Percentiles rank a stretch among this genome's conserved stretches.
Conservation (phyloP, 2,113 vertebrate species). For the Eulemur rufifrons region DNA sequence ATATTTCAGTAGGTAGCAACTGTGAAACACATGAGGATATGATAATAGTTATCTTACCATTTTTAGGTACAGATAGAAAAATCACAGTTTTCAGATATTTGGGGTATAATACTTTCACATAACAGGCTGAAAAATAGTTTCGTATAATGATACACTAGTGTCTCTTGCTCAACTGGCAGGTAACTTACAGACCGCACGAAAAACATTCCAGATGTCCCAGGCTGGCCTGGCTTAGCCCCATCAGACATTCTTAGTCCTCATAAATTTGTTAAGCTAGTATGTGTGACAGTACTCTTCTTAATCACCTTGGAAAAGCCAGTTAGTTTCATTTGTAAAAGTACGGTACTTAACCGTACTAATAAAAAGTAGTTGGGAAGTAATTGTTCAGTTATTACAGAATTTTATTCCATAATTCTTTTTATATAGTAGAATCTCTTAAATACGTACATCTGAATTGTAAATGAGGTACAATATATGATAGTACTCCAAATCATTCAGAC, state of each 20-base stretch:
- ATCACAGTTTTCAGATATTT: not conserved
- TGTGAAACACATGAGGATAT: not conserved
- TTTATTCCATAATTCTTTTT: not conserved
- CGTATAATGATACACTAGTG: not conserved
- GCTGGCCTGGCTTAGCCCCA: not conserved
- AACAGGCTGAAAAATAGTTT: not conserved
- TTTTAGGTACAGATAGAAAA: not conserved
- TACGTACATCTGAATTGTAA: not conserved
- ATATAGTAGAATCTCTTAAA: not conserved
- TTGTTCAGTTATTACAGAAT: not conserved
- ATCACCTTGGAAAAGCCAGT: not conserved
- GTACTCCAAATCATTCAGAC: not conserved
- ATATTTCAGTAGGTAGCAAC: not conserved
- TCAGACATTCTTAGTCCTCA: not conserved
- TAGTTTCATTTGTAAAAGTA: not conserved
- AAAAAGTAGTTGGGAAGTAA: constrained; percentile 1
- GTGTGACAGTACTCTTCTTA: not conserved
- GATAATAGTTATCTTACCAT: not conserved
- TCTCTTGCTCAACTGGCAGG: not conserved
- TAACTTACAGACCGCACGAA: not conserved
- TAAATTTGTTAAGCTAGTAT: not conserved
- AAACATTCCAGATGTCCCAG: not conserved
- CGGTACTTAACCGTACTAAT: not conserved
- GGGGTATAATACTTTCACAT: not conserved
- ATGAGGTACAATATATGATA: not conserved